Conservation (phyloP, 2,797 vertebrate genomes). For the Cercopithecus hamlyni region DNA sequence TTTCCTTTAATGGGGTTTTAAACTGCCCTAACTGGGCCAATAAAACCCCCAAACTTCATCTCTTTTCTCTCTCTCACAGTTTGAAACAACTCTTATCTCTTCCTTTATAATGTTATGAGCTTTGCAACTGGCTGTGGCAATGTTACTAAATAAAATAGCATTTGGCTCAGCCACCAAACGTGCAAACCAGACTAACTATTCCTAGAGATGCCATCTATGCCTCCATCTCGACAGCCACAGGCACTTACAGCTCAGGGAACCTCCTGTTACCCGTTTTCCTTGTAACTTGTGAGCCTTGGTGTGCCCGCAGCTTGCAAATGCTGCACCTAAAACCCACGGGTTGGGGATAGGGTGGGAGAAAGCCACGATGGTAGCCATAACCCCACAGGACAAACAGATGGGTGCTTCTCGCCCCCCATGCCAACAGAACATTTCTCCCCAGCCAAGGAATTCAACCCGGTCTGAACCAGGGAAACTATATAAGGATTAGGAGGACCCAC, state of each 20-base stretch:
- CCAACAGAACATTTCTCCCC: not conserved
- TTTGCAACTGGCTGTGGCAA: not conserved
- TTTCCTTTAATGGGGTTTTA: not conserved
- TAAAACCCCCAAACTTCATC: not conserved
- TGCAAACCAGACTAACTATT: too few relatives aligned
- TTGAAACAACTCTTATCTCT: not conserved
- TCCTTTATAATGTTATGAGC: not conserved
- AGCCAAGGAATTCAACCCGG: not conserved
- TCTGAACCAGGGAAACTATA: not conserved
- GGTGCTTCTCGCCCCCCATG: not conserved
- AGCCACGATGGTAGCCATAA: not conserved
- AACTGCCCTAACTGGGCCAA: not conserved
- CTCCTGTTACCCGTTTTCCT: too few relatives aligned
- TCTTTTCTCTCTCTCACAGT: not conserved
- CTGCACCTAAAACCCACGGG: not conserved
- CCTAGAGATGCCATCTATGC: too few relatives aligned
- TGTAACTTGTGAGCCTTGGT: too few relatives aligned
- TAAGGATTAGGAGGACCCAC: not conserved
- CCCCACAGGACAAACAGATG: not conserved
- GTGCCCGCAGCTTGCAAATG: too few relatives aligned
- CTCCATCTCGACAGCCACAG: too few relatives aligned
- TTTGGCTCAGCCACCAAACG: too few relatives aligned
- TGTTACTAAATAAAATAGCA: too few relatives aligned
- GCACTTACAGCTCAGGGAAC: too few relatives aligned
- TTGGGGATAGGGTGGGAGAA: accelerated